Percentiles rank a stretch among this genome's conserved stretches.
Conservation (phyloP, 2,888 invertebrate genomes). For the Cylindroiulus punctatus region DNA sequence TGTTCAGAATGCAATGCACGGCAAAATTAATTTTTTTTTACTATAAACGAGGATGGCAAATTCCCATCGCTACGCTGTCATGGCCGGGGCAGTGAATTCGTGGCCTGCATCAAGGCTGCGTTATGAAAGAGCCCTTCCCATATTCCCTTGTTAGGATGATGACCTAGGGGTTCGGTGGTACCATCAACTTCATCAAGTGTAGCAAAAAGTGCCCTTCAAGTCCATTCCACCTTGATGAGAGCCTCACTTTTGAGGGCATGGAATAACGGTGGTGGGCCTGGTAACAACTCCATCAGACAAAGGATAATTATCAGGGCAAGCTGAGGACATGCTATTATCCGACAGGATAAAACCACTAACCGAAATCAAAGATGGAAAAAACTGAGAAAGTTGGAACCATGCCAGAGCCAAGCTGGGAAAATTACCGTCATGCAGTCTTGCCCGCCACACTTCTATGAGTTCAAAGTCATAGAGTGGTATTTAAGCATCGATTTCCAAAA, state of each 20-base stretch:
- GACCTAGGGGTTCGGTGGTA: neutral
- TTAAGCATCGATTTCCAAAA: too few relatives aligned
- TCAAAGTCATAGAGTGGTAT: too few relatives aligned
- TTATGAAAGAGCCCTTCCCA: neutral
- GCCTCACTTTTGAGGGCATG: neutral
- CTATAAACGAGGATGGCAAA: too few relatives aligned
- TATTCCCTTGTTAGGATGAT: neutral
- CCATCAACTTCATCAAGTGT: neutral
- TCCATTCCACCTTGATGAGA: neutral
- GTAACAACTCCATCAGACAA: slow-evolving; percentile 33
- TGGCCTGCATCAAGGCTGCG: neutral
- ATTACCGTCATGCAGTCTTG: neutral
- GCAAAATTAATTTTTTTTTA: too few relatives aligned
- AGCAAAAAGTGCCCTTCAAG: neutral
- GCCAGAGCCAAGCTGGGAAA: neutral
- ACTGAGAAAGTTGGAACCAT: neutral
- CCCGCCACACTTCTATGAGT: too few relatives aligned
- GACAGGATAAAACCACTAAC: slow-evolving; percentile 28
- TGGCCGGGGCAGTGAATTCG: neutral
- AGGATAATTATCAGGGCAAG: neutral
- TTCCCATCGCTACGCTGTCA: too few relatives aligned
- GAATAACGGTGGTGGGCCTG: slow-evolving; percentile 21
- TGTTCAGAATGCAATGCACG: too few relatives aligned
- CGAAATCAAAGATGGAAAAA: neutral
- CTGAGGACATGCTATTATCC: neutral